These are phyloP conservation scores for Sinopyrophorus schimmeli DNA, from an alignment of 2,888 invertebrate species.

Conservation along the genomic window DNA sequence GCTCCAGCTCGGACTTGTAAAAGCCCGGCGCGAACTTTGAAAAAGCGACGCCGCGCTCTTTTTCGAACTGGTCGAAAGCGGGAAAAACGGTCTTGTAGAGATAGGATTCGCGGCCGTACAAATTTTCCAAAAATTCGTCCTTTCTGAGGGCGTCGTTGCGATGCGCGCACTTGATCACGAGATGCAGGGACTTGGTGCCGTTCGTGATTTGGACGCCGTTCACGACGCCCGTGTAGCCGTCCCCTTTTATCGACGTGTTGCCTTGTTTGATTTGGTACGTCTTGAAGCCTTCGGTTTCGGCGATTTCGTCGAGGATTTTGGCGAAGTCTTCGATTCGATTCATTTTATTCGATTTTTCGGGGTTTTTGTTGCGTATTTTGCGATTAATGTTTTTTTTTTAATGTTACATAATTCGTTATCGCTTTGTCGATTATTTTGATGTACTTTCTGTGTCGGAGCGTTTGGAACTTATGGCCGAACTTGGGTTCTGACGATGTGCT, in stretches of 20 bases:
- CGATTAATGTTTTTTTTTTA: too few species aligned
- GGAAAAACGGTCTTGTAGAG: conserved; percentile 10
- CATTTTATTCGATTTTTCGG: too few species aligned
- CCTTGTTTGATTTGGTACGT: conserved; percentile 1
- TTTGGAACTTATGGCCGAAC: too few species aligned
- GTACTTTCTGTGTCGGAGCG: too few species aligned
- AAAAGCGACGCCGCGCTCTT: conserved; percentile 16
- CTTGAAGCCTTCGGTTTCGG: not conserved
- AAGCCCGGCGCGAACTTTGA: conserved; percentile 38
- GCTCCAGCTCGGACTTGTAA: conserved; percentile 34
- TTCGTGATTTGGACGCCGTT: not conserved
- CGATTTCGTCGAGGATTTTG: not conserved
- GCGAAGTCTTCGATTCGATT: not conserved
- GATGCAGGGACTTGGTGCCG: too few species aligned
- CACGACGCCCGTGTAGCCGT: conserved; percentile 4
- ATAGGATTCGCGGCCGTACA: conserved; percentile 7
- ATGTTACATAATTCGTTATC: too few species aligned
- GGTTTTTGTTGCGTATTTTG: too few species aligned
- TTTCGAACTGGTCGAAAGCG: conserved; percentile 6
- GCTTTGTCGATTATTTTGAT: too few species aligned
- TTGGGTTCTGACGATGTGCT: too few species aligned
- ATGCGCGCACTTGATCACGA: too few species aligned
- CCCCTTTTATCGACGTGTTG: not conserved
- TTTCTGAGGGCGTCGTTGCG: not conserved
- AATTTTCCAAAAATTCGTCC: not conserved